Percentiles rank a stretch among this genome's conserved stretches.
These are phyloP conservation scores for Ornithorhynchus anatinus DNA, from an alignment of 2,113 vertebrate genomes.

Conservation along the genomic window DNA sequence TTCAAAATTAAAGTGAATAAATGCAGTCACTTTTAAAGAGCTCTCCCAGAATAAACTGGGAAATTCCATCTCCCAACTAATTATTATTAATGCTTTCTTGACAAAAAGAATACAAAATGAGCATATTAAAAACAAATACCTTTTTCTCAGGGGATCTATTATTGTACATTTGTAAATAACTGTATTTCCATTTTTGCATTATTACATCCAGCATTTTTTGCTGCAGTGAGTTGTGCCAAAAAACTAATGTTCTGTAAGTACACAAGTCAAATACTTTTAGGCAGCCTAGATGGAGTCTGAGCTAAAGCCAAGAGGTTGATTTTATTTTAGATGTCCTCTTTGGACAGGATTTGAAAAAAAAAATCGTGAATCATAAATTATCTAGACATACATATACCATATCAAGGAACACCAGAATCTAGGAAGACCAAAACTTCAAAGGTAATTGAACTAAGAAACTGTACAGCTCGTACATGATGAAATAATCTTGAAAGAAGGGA, in stretches of 20 bases:
- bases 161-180: constrained; percentile 28
- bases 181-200: constrained; percentile 25
- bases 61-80: constrained; percentile 13
- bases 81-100: neutral
- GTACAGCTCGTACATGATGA: neutral
- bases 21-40: constrained; percentile 7
- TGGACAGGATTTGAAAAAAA: neutral
- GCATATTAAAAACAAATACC: constrained; percentile 16
- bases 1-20: too few species aligned
- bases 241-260: constrained; percentile 21
- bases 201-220: constrained; percentile 34
- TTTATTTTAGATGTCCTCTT: neutral
- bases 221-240: constrained; percentile 9
- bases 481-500: constrained; percentile 5
- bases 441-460: neutral
- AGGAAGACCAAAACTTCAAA: neutral
- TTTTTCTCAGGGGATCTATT: constrained; percentile 22
- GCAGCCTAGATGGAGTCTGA: neutral
- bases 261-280: neutral
- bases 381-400: neutral
- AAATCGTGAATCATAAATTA: neutral
- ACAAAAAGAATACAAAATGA: constrained; percentile 13
- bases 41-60: neutral
- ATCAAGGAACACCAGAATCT: neutral
- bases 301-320: neutral